Conservation (phyloP, 1,140 invertebrate species). For the Trypoxylus dichotomus region DNA sequence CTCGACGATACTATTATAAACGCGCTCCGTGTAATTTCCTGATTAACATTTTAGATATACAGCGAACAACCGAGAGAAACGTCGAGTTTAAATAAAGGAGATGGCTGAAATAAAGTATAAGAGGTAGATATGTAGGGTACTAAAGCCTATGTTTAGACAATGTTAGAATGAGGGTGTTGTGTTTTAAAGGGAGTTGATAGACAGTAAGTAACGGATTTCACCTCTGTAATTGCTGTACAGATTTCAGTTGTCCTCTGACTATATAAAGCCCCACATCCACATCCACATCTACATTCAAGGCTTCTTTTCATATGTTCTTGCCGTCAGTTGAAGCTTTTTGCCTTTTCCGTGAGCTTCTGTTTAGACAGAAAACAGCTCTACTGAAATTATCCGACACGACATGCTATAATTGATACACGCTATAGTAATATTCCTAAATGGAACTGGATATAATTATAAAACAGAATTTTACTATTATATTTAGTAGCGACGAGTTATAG, state of each 20-base stretch:
- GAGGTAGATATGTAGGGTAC: background rate
- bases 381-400: too few relatives aligned
- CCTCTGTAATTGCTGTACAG: slow-evolving; percentile 23
- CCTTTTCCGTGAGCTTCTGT: background rate
- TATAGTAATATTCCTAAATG: too few relatives aligned
- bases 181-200: background rate
- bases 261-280: background rate
- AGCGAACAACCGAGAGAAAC: background rate
- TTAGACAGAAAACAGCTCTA: background rate
- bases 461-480: too few relatives aligned
- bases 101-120: background rate
- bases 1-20: too few relatives aligned
- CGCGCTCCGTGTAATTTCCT: background rate
- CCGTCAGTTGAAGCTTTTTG: slow-evolving; percentile 1
- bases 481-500: too few relatives aligned
- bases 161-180: background rate
- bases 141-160: background rate
- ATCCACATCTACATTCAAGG: slow-evolving; percentile 5
- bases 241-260: slow-evolving; percentile 10
- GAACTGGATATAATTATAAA: too few relatives aligned
- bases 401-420: too few relatives aligned
- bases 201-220: slow-evolving; percentile 3
- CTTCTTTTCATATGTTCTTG: background rate
- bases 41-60: background rate
- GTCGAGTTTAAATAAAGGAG: background rate